phyloP scores from a whole-genome alignment of 1,140 invertebrate species.

The Rhopalosiphum maidis region DNA sequence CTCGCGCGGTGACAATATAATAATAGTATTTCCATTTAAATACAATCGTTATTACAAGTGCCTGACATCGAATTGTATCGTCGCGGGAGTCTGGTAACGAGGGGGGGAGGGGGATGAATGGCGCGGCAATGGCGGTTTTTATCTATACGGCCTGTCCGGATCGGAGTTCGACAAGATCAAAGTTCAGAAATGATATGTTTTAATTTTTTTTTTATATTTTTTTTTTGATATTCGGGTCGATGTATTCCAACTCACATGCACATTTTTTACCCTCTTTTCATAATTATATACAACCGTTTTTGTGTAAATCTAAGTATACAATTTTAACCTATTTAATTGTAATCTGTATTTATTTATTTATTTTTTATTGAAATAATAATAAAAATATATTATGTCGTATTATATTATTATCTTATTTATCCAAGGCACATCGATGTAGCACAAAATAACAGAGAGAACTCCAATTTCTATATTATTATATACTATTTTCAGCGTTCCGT shows the following conservation, averaged over 20 bases:
- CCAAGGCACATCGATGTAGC: neutral
- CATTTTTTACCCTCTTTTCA: too few relatives aligned
- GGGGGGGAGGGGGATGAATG: neutral
- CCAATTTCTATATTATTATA: too few relatives aligned
- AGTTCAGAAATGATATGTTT: neutral
- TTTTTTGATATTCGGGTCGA: neutral
- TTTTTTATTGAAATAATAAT: neutral
- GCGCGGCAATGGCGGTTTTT: neutral
- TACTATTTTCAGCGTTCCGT: too few relatives aligned
- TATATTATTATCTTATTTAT: too few relatives aligned
- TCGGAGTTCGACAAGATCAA: neutral
- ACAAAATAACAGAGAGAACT: too few relatives aligned
- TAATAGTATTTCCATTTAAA: constrained; percentile 18
- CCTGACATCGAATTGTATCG: neutral
- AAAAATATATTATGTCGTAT: neutral
- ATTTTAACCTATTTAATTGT: too few relatives aligned
- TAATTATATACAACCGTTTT: too few relatives aligned
- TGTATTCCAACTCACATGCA: neutral
- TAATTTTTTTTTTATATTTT: neutral
- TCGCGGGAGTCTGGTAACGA: too few relatives aligned
- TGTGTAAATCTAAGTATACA: neutral
- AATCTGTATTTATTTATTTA: neutral
- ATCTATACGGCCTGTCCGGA: neutral
- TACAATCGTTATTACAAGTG: neutral
- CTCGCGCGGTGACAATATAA: neutral